A percentile compares a stretch with the other conserved stretches of the same genome.
Evolutionary conservation across 2,888 invertebrate species (phyloP).

Genomic region (Dolichopus griseipennis): DNA sequence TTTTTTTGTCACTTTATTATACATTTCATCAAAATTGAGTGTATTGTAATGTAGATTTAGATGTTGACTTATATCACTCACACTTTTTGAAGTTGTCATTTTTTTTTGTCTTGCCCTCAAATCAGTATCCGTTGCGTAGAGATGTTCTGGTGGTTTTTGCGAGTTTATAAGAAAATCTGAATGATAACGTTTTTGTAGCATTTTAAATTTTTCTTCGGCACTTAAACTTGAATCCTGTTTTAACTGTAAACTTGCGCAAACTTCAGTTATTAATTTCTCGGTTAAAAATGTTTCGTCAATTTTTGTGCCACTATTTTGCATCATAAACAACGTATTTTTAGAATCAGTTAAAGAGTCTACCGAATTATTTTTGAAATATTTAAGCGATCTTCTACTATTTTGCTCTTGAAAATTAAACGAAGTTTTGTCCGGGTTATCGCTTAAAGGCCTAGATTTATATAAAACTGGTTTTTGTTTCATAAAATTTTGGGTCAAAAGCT

Average conservation of each 20-base stretch:
- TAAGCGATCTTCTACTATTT: neutral
- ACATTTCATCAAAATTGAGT: conserved; percentile 25
- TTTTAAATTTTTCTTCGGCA: conserved; percentile 55
- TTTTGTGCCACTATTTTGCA: conserved; percentile 12
- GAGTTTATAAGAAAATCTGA: conserved; percentile 27
- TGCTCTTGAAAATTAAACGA: neutral
- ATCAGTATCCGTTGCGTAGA: conserved; percentile 22
- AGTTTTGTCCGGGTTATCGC: conserved; percentile 33
- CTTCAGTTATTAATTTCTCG: conserved; percentile 54
- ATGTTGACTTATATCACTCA: conserved; percentile 34
- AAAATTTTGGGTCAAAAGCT: conserved; percentile 16
- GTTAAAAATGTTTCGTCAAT: conserved; percentile 34
- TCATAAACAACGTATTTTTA: neutral
- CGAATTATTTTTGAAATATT: neutral
- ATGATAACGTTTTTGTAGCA: conserved; percentile 43
- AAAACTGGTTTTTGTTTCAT: conserved; percentile 22
- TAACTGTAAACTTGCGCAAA: conserved; percentile 57
- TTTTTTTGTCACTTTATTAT: conserved; percentile 20
- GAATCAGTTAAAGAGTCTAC: neutral
- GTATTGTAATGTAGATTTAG: neutral
- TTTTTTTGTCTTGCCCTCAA: conserved; percentile 35
- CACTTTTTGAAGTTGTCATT: conserved; percentile 42
- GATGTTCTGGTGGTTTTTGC: conserved; percentile 11
- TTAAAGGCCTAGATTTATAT: conserved; percentile 37
- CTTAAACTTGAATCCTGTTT: conserved; percentile 67